These are phyloP conservation scores for Agriopis leucophaearia DNA, from an alignment of 2,888 invertebrate species.

Conservation along the genomic window DNA sequence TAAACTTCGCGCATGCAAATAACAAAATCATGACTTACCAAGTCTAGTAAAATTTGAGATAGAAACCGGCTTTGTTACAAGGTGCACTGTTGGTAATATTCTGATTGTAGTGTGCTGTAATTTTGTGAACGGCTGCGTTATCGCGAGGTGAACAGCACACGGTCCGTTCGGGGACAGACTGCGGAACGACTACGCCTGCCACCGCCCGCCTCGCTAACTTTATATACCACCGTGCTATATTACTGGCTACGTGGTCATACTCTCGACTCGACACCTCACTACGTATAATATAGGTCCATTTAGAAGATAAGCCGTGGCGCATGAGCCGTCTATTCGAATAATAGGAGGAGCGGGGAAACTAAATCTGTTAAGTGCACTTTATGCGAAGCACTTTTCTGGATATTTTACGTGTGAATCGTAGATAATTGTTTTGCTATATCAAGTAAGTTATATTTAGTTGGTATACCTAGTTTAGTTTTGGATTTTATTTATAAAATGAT, in stretches of 20 bases:
- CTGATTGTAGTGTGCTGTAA: background rate
- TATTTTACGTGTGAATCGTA: background rate
- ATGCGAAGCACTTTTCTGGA: background rate
- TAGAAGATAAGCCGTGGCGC: conserved; percentile 71
- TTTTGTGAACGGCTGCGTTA: conserved; percentile 1
- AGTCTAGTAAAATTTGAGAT: conserved; percentile 20
- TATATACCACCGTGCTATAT: conserved; percentile 65
- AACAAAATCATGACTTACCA: conserved; percentile 34
- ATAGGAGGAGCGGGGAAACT: conserved; percentile 47
- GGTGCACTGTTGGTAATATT: conserved; percentile 32
- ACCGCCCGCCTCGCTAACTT: conserved; percentile 65
- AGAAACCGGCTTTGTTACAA: conserved; percentile 17
- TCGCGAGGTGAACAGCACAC: conserved; percentile 20
- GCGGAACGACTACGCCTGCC: conserved; percentile 68
- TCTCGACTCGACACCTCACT: conserved; percentile 59
- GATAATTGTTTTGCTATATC: background rate
- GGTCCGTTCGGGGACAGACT: conserved; percentile 21
- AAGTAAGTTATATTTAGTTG: too few species aligned
- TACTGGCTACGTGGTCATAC: conserved; percentile 39
- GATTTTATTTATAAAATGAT: too few species aligned
- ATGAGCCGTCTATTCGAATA: conserved; percentile 64
- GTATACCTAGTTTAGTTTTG: too few species aligned
- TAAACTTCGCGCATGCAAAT: conserved; percentile 26
- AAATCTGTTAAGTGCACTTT: conserved; percentile 37
- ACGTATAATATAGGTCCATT: conserved; percentile 67